Evolutionary conservation across 2,113 vertebrate genomes (phyloP), one percentile per base, ranked within the genome.

Genomic region (Ophiodon elongatus): DNA sequence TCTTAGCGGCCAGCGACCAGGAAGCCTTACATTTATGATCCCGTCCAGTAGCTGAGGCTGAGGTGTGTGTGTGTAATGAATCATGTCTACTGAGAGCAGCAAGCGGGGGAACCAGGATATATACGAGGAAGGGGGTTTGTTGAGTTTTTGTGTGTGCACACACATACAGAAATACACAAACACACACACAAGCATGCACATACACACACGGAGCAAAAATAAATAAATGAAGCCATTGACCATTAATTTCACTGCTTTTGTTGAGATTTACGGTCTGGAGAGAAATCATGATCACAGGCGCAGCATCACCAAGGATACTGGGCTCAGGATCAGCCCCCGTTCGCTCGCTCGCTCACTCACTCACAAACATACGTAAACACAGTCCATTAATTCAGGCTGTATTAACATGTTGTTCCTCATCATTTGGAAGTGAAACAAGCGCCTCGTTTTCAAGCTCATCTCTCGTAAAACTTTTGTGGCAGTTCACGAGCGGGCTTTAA

Each of bases 171-270:
- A 52, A 83, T 63, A 82, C 33, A 50, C 33, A 23, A 35, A 25
- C 15, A 57, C 29, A 41, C 19, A 72, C 56, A 72, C 39, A 47
- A 1, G 29, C 27, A 35, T 1, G 10, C 5, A 54, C 73, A n/a
- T 6, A 68, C 13, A 72, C 62, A 69, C 35, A 47, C 1, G 27
- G 54, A 35, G 19, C 11, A 23, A 52, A 8, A 54, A 21, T 8
- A 75, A 47, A 83, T 2, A 8, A 67, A 81, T 78, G 60, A 80
- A 80, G 73, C 75, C 41, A 82, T 73, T 85, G 87, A 78, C 76
- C 85, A 80, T 88, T 89, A 76, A 93, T 77, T 88, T 90, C 76
- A 89, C 76, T 82, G 80, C 80, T 88, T 88, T 80, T 90, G 80
- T 83, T 33, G 35, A 77, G 82, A 91, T 92, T 90, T 85, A 89